phyloP scores from a whole-genome alignment of 2,113 vertebrate species.

The Actenoides lindsayi region DNA sequence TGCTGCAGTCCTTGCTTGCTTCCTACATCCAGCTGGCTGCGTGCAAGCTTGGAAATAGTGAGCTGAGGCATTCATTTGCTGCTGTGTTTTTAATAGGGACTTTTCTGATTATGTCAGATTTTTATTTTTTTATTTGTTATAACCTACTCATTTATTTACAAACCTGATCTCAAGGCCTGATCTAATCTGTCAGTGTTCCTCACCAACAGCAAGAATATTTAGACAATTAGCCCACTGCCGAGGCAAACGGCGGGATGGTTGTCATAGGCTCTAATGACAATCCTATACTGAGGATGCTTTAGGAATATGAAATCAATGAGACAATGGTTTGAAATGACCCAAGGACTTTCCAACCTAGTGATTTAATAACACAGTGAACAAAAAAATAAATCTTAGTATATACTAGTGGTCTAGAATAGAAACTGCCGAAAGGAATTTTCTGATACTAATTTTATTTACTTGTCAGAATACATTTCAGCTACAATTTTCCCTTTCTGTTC shows the following conservation, averaged over 20 bases:
- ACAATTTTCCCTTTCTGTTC: background rate
- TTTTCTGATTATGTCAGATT: background rate
- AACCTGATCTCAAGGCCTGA: background rate
- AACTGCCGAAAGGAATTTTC: constrained; percentile 37
- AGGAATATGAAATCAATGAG: constrained; percentile 45
- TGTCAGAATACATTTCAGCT: constrained; percentile 8
- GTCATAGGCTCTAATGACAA: background rate
- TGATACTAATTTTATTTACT: constrained; percentile 23
- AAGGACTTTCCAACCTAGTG: constrained; percentile 16
- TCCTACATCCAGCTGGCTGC: background rate
- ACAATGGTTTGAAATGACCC: constrained; percentile 32
- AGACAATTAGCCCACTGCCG: background rate
- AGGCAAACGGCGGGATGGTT: background rate
- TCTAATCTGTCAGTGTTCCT: background rate
- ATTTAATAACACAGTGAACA: background rate
- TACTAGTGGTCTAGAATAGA: constrained; percentile 19
- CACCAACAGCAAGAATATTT: background rate
- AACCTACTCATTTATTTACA: background rate
- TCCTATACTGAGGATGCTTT: background rate
- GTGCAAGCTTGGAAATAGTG: accelerated
- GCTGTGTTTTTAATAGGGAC: background rate
- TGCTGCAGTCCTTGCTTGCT: background rate
- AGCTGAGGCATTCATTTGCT: accelerated
- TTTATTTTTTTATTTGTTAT: background rate
- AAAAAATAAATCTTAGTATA: constrained; percentile 2